These are phyloP conservation scores for Tetramorium parvispinum DNA, from an alignment of 1,140 invertebrate genomes.

Conservation along the genomic window DNA sequence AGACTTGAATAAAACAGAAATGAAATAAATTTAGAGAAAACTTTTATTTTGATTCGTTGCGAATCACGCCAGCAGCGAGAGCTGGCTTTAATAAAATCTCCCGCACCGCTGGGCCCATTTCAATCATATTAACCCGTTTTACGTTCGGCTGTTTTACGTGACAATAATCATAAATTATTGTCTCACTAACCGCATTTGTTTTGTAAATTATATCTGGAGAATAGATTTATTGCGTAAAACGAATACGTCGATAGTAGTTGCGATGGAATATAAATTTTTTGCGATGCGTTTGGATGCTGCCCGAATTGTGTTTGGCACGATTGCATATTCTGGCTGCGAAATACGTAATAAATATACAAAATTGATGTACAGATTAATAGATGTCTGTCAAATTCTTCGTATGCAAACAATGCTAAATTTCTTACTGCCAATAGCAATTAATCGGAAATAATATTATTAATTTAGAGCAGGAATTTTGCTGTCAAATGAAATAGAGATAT, in stretches of 20 bases:
- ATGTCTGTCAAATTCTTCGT: constrained; percentile 31
- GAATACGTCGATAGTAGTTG: constrained; percentile 27
- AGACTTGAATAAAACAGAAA: not conserved
- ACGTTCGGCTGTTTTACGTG: constrained; percentile 46
- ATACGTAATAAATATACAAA: constrained; percentile 51
- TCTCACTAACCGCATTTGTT: constrained; percentile 45
- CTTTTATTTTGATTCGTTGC: constrained; percentile 23
- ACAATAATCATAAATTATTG: constrained; percentile 60
- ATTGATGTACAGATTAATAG: constrained; percentile 42
- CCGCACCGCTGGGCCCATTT: constrained; percentile 6
- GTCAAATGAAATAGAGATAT: not conserved
- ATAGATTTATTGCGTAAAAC: constrained; percentile 43
- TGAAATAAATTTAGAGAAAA: constrained; percentile 11
- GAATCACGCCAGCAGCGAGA: not conserved
- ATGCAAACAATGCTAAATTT: not conserved
- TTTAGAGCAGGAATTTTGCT: not conserved
- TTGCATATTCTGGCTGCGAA: constrained; percentile 34
- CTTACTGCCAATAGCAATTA: not conserved
- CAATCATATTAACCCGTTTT: constrained; percentile 52
- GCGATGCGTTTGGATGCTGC: constrained; percentile 10
- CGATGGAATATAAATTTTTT: constrained; percentile 61
- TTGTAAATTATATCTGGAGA: constrained; percentile 44
- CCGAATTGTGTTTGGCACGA: constrained; percentile 36
- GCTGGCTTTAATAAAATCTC: constrained; percentile 30
- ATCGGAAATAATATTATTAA: constrained; percentile 13